Base-by-base conservation (phyloP, 2,888 invertebrate species). In the Tillus elongatus region DNA sequence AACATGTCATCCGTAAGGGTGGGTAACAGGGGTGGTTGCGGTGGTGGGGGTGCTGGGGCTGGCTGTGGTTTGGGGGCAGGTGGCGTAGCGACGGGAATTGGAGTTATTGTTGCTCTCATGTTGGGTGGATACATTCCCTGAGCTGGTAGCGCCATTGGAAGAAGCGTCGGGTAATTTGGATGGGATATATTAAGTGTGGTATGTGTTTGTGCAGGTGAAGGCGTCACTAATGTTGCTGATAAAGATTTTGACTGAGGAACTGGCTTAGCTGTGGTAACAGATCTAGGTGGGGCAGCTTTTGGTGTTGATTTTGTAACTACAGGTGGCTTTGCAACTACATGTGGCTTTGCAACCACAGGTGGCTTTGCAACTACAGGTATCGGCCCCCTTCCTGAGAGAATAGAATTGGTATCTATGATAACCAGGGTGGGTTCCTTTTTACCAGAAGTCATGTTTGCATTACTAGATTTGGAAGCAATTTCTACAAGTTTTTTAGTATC, bases 1-100 rank as follows among this genome's bases (percentile, higher is more conserved):
- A 83, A 90, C 83, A 90, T 90, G 53, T 91, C 89, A 60, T 91
- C 90, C 12, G 89, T 89, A 13, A 91, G 64, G 4, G 86, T 84
- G 1, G 88, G 88, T 50, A 91, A 63, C 44, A 88, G 77, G 19
- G 75, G 75, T 63, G 46, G 40, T 44, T 2, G 46, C 47, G 30
- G 63, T 51, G 14, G 64, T 40, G 44, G 61, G 45, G 40, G 62
- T 37, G 58, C 56, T 4, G 35, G 32, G 19, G 30, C 31, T 8
- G 35, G 15, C 45, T 33, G 38, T 9, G 58, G 41, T 42, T 58
- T 34, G 33, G 44, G 49, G 51, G 40, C 47, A 46, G 11, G 45
- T 45, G 35, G 32, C n/a, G 40, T 35, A 13, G 35, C 29, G n/a
- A 37, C 61, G 11, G 71, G 72, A 41, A 72, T 71, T 2, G 73